A percentile compares a stretch with the other conserved stretches of the same genome.
These are phyloP conservation scores for Lypha dubia DNA, from an alignment of 2,888 invertebrate species.

Conservation along the genomic window DNA sequence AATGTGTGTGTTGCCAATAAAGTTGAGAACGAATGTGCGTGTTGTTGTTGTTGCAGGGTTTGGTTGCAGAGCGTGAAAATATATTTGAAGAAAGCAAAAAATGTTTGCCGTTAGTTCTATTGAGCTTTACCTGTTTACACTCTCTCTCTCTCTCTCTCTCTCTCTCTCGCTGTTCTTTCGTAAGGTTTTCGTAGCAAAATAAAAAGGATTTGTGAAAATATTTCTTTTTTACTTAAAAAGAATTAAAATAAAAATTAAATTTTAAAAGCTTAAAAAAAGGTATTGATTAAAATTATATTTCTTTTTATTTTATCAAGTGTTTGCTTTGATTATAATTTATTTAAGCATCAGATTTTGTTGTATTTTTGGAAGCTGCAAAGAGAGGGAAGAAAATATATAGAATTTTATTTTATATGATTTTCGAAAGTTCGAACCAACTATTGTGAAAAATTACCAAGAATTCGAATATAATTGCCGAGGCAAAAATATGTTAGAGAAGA, in stretches of 20 bases:
- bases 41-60: conserved; percentile 9
- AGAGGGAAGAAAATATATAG: conserved; percentile 21
- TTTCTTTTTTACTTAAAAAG: conserved; percentile 8
- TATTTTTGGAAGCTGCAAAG: conserved; percentile 62
- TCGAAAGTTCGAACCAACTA: conserved; percentile 18
- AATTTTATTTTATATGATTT: background rate
- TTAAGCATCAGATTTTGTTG: conserved; percentile 22
- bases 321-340: conserved; percentile 56
- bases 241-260: background rate
- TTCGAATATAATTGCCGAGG: too few species aligned
- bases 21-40: conserved; percentile 24
- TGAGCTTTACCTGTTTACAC: conserved; percentile 64
- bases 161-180: conserved; percentile 38
- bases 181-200: conserved; percentile 51
- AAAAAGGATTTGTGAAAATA: background rate
- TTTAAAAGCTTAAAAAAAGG: conserved; percentile 23
- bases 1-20: conserved; percentile 5
- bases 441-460: conserved; percentile 4
- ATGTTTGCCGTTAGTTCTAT: conserved; percentile 56
- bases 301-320: conserved; percentile 63
- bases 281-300: conserved; percentile 30
- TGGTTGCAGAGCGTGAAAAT: conserved; percentile 51
- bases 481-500: too few species aligned
- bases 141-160: conserved; percentile 34
- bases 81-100: conserved; percentile 48